Evolutionary conservation across 2,113 vertebrate species (phyloP).

Genomic region (Turdus rufiventris): DNA sequence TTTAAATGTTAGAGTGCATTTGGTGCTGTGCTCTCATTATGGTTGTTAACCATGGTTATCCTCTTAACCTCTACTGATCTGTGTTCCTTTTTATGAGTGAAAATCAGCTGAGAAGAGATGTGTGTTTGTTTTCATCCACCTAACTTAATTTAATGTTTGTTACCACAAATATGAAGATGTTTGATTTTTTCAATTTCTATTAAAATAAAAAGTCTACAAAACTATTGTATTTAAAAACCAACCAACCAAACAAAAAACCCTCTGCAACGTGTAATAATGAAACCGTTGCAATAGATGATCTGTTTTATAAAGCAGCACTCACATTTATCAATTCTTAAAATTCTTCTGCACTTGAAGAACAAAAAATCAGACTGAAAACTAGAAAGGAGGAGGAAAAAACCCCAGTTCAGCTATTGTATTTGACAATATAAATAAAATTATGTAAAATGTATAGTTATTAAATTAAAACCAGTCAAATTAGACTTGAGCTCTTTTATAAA

Average conservation of each 20-base stretch:
- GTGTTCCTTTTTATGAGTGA: neutral
- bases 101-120: neutral
- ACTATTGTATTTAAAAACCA: neutral
- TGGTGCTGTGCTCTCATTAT: constrained; percentile 11
- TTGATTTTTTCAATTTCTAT: constrained; percentile 2
- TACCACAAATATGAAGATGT: neutral
- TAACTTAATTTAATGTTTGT: constrained; percentile 15
- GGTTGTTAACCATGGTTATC: constrained; percentile 1
- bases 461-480: neutral
- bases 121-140: neutral
- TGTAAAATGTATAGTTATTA: neutral
- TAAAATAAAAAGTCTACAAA: neutral
- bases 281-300: neutral
- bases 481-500: neutral
- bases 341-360: neutral
- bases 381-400: neutral
- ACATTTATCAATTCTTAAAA: neutral
- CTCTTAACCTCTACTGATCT: constrained; percentile 49
- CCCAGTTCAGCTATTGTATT: neutral
- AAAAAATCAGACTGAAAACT: neutral
- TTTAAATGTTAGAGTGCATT: neutral
- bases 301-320: neutral
- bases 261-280: neutral
- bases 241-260: neutral
- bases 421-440: neutral